These are phyloP conservation scores for Eulemur macaco DNA, from an alignment of 2,113 vertebrate species.

Conservation along the genomic window DNA sequence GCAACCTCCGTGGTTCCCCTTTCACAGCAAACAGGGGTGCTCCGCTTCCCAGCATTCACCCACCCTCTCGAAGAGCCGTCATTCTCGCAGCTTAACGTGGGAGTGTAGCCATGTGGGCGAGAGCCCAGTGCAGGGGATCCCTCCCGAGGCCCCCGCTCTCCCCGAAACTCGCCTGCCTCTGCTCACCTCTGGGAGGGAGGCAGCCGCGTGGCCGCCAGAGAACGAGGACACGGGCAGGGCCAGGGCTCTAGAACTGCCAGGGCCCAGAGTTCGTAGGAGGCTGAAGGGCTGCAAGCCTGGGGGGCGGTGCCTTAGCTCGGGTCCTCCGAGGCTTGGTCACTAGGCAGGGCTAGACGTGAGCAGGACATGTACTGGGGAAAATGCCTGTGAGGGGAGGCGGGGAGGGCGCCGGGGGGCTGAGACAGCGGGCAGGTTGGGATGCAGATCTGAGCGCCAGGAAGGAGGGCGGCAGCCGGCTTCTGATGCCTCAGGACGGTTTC, in stretches of 20 bases:
- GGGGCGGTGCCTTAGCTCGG: neutral
- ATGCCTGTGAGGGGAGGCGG: neutral
- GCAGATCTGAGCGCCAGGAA: neutral
- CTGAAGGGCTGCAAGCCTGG: neutral
- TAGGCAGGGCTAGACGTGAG: no score
- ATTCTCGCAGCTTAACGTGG: no score
- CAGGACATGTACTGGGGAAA: neutral
- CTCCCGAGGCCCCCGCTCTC: neutral
- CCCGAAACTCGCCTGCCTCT: neutral
- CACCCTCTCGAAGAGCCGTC: neutral
- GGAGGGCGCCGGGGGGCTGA: neutral
- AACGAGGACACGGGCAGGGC: neutral
- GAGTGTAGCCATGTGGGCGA: neutral
- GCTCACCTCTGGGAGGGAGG: neutral
- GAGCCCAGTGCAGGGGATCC: neutral
- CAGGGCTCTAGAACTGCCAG: no score
- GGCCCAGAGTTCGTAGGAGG: neutral
- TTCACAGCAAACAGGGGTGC: neutral
- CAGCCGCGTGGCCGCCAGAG: accelerated
- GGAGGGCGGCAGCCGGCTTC: neutral
- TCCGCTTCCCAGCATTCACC: no score
- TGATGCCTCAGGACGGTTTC: neutral
- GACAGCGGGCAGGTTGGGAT: neutral
- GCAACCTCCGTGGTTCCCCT: no score
- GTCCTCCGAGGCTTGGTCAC: neutral